Percentiles rank a stretch among this genome's conserved stretches.
Conservation (phyloP, 2,797 vertebrate genomes). For the Ctenochaetus hawaiiensis region DNA sequence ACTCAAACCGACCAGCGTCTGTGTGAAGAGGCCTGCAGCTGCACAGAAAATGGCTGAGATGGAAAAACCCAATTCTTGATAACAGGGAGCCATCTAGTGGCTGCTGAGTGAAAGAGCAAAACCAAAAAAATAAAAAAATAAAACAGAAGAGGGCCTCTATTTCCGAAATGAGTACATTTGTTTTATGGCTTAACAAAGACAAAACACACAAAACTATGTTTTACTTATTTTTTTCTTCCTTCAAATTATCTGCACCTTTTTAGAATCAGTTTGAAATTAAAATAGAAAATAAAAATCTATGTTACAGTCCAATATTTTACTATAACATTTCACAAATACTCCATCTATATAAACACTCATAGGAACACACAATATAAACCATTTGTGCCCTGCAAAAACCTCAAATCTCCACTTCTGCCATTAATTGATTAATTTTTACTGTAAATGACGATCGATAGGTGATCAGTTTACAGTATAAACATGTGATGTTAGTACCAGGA, state of each 20-base stretch:
- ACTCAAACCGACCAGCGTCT: slow-evolving; percentile 61
- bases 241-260: slow-evolving; percentile 54
- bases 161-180: slow-evolving; percentile 35
- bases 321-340: slow-evolving; percentile 92
- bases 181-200: slow-evolving; percentile 68
- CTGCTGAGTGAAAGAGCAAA: slow-evolving; percentile 24
- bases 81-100: slow-evolving; percentile 79
- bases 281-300: slow-evolving; percentile 74
- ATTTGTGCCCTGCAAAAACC: slow-evolving; percentile 69
- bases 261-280: slow-evolving; percentile 61
- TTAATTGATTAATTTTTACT: background rate
- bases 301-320: slow-evolving; percentile 89
- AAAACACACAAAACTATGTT: slow-evolving; percentile 51
- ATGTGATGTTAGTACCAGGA: background rate
- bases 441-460: slow-evolving; percentile 9
- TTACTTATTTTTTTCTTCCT: slow-evolving; percentile 22
- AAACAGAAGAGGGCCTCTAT: slow-evolving; percentile 32
- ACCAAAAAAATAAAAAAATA: slow-evolving; percentile 6
- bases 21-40: slow-evolving; percentile 56
- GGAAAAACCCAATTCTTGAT: slow-evolving; percentile 50
- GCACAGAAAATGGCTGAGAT: slow-evolving; percentile 66
- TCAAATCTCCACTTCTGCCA: slow-evolving; percentile 13
- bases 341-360: slow-evolving; percentile 87
- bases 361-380: slow-evolving; percentile 83
- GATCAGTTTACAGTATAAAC: slow-evolving; percentile 15